Conservation (phyloP, 92 coral and sea anemone species). For the Parazoanthus swiftii region DNA sequence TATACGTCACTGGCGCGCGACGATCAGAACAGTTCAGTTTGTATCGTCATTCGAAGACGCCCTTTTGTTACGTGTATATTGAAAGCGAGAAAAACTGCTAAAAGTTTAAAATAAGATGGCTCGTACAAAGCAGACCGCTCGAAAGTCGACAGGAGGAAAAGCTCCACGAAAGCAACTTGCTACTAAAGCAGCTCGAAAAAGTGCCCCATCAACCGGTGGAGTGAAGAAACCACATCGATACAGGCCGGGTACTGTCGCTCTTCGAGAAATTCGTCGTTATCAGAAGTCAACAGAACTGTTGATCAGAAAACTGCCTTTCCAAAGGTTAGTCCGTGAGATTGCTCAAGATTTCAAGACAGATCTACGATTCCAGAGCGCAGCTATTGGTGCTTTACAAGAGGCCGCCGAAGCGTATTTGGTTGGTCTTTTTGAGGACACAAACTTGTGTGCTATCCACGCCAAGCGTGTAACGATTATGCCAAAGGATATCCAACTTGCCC, state of each 20-base stretch:
- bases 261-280: constrained; percentile 99
- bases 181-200: constrained; percentile 96
- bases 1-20: constrained; percentile 44
- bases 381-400: constrained; percentile 98
- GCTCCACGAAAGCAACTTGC: constrained; percentile 98
- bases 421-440: constrained; percentile 98
- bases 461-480: constrained; percentile 99
- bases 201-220: constrained; percentile 99
- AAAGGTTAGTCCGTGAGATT: constrained; percentile 97
- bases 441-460: constrained; percentile 99
- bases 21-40: constrained; percentile 25
- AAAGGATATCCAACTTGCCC: constrained; percentile 98
- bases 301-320: constrained; percentile 98
- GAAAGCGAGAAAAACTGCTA: background rate
- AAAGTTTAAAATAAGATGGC: constrained; percentile 60
- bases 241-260: constrained; percentile 99
- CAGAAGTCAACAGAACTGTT: constrained; percentile 99
- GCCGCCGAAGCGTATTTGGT: constrained; percentile 98
- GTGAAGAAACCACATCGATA: constrained; percentile 98
- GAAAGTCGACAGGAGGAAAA: constrained; percentile 99
- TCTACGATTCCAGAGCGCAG: constrained; percentile 98
- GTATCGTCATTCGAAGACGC: constrained; percentile 46
- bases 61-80: constrained; percentile 29
- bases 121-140: constrained; percentile 95
- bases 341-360: constrained; percentile 99